Conservation (phyloP, 2,113 vertebrate species). For the Lycaon pictus region DNA sequence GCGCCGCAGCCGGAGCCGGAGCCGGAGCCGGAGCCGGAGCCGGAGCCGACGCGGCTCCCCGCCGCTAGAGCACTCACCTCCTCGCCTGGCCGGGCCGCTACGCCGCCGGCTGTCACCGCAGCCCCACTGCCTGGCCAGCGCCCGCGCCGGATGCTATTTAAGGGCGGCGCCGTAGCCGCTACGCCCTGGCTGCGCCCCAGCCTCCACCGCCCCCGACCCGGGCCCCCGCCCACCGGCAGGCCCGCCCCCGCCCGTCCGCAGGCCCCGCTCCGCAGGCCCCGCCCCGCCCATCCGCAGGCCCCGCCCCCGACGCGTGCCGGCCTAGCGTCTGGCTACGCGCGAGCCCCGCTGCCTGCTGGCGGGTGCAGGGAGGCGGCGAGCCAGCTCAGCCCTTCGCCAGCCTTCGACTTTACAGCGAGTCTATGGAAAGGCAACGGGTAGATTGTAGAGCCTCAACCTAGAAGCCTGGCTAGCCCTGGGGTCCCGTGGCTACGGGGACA, state of each 20-base stretch:
- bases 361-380: rapidly evolving
- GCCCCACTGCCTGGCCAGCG: background rate
- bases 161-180: constrained; percentile 52
- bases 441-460: background rate
- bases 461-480: background rate
- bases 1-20: background rate
- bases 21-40: background rate
- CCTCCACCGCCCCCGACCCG: background rate
- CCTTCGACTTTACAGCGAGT: background rate
- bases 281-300: background rate
- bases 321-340: rapidly evolving
- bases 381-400: rapidly evolving
- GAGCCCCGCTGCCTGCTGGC: rapidly evolving
- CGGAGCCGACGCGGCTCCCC: background rate
- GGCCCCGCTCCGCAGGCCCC: background rate
- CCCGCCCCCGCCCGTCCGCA: background rate
- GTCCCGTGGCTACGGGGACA: background rate
- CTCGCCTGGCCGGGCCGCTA: constrained; percentile 2
- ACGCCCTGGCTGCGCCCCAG: constrained; percentile 59
- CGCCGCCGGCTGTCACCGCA: constrained; percentile 65
- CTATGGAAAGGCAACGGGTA: background rate
- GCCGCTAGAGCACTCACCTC: constrained; percentile 73
- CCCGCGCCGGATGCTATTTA: constrained; percentile 75
- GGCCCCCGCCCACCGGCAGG: background rate
- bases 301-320: background rate